Conservation (phyloP, 2,797 vertebrate genomes). For the Adelosebastes latens region DNA sequence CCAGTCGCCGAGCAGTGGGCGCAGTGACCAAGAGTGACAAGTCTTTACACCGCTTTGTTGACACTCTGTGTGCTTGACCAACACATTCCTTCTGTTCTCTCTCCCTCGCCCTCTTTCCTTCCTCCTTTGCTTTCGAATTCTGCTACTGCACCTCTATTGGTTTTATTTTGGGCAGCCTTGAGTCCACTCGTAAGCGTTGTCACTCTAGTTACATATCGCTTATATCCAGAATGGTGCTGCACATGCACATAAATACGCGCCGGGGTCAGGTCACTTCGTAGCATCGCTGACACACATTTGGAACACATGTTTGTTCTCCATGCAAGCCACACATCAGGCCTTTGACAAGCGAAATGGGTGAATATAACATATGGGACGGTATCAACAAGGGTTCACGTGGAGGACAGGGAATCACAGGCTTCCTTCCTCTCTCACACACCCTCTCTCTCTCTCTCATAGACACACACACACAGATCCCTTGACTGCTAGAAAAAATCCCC, state of each 20-base stretch:
- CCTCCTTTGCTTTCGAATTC: constrained; percentile 36
- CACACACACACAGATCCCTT: not conserved
- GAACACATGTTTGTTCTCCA: constrained; percentile 73
- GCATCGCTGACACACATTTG: constrained; percentile 68
- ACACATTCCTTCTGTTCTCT: constrained; percentile 63
- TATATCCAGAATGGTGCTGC: constrained; percentile 24
- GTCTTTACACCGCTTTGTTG: constrained; percentile 76
- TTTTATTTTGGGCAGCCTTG: constrained; percentile 35
- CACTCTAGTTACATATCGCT: constrained; percentile 34
- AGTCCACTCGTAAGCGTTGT: constrained; percentile 2
- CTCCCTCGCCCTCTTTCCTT: constrained; percentile 32
- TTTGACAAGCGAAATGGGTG: constrained; percentile 72
- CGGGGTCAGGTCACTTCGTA: constrained; percentile 57
- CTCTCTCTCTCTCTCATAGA: not conserved
- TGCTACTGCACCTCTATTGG: constrained; percentile 19
- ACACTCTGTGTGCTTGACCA: constrained; percentile 77
- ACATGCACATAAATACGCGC: constrained; percentile 48
- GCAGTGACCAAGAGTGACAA: constrained; percentile 79
- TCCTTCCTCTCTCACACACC: constrained; percentile 22
- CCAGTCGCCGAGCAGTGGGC: constrained; percentile 73
- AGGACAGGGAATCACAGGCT: constrained; percentile 71
- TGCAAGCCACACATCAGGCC: constrained; percentile 69
- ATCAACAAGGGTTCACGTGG: constrained; percentile 70
- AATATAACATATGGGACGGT: constrained; percentile 75
- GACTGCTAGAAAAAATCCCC: constrained; percentile 11